Conservation (phyloP, 2,113 vertebrate species). For the Rhynchopsitta pachyrhyncha region DNA sequence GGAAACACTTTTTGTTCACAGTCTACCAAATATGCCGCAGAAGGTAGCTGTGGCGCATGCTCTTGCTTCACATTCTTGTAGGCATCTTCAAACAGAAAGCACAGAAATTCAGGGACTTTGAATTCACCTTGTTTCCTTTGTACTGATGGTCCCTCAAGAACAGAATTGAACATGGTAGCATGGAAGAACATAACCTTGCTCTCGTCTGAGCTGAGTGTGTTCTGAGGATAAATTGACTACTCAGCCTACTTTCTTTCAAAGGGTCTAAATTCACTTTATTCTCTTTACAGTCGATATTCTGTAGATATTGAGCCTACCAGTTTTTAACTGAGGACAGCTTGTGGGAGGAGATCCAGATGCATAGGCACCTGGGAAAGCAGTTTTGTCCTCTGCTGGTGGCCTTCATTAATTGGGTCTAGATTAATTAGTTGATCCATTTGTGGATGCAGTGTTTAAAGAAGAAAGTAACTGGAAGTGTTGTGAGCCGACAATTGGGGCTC, state of each 20-base stretch:
- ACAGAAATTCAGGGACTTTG: not conserved
- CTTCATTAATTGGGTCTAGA: slow-evolving; percentile 32
- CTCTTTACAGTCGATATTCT: not conserved
- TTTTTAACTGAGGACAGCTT: slow-evolving; percentile 9
- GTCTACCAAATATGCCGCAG: not conserved
- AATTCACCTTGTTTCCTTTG: not conserved
- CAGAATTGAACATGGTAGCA: not conserved
- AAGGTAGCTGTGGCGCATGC: not conserved
- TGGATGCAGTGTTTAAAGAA: not conserved
- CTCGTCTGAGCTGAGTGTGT: not conserved
- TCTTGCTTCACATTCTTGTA: not conserved
- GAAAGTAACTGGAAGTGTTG: not conserved
- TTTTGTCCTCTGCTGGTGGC: slow-evolving; percentile 20
- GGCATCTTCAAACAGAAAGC: not conserved
- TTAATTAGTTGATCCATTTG: slow-evolving; percentile 38
- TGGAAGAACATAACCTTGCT: not conserved
- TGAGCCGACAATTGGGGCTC: not conserved
- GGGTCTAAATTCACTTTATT: not conserved
- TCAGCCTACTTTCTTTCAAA: slow-evolving; percentile 12
- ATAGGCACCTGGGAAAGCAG: not conserved
- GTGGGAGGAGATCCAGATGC: not conserved
- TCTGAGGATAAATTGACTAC: not conserved
- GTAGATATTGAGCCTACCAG: slow-evolving; percentile 36
- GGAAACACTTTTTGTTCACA: not conserved
- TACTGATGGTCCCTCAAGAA: not conserved